Conservation (phyloP, 2,888 invertebrate species). For the Heteromyza rotundicornis region DNA sequence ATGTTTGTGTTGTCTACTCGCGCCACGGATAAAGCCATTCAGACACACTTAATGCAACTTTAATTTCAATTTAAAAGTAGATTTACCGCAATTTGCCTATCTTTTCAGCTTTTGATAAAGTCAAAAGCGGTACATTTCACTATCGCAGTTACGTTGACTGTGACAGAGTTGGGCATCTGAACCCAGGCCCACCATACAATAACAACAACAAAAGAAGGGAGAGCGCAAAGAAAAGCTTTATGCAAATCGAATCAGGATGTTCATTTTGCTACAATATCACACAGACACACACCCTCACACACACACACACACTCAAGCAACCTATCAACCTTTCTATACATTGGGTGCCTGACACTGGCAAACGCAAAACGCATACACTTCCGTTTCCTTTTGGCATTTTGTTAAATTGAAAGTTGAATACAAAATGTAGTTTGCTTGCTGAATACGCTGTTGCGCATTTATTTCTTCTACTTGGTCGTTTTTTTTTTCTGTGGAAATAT, state of each 20-base stretch:
- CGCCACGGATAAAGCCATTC: too few species aligned
- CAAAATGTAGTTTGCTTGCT: conserved; percentile 2
- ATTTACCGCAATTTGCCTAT: conserved; percentile 34
- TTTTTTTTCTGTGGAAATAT: background rate
- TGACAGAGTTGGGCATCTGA: background rate
- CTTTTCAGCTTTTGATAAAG: conserved; percentile 7
- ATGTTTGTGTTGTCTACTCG: too few species aligned
- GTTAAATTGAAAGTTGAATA: background rate
- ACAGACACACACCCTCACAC: background rate
- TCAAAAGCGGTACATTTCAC: background rate
- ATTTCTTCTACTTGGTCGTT: background rate
- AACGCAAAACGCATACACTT: conserved; percentile 10
- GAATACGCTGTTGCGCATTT: conserved; percentile 1
- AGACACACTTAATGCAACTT: conserved; percentile 36
- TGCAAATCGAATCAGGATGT: conserved; percentile 44
- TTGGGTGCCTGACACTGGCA: too few species aligned
- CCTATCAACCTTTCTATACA: too few species aligned
- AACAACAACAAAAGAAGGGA: background rate
- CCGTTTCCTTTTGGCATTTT: conserved; percentile 17
- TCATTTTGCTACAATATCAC: conserved; percentile 28
- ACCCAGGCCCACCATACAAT: too few species aligned
- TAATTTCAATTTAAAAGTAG: conserved; percentile 36
- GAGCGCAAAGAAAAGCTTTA: conserved; percentile 23
- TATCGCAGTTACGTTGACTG: background rate
- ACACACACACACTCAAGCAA: background rate